phyloP scores from a whole-genome alignment of 1,140 invertebrate genomes.

The Macrostomum lignano region DNA sequence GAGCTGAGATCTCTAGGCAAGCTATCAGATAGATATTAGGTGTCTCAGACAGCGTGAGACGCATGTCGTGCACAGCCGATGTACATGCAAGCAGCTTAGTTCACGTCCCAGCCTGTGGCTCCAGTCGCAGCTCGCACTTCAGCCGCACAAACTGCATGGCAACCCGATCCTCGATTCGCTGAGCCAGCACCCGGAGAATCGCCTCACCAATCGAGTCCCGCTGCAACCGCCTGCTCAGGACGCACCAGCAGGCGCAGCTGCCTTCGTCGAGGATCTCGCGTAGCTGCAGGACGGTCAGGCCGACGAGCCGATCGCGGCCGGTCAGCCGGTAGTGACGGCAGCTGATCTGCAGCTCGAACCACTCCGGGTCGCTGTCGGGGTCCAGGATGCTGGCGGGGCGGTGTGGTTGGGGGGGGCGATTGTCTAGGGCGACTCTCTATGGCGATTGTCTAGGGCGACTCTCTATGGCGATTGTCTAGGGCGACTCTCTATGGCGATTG shows the following conservation, averaged over 20 bases:
- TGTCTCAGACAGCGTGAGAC: too few species aligned
- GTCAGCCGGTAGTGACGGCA: conserved; percentile 3
- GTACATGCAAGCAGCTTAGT: too few species aligned
- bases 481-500: too few species aligned
- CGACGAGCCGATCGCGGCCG: conserved; percentile 3
- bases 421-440: too few species aligned
- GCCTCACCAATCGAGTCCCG: conserved; percentile 1
- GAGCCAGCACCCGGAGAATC: conserved; percentile 3
- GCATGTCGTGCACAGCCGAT: too few species aligned
- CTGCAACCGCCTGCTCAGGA: neutral
- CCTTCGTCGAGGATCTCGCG: conserved; percentile 4
- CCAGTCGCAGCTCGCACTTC: conserved; percentile 4
- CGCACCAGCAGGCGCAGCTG: neutral
- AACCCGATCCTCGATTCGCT: conserved; percentile 2
- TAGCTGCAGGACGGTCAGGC: neutral
- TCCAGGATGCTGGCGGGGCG: neutral
- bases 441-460: too few species aligned
- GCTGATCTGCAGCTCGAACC: conserved; percentile 3
- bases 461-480: too few species aligned
- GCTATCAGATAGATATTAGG: too few species aligned
- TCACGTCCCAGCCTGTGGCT: too few species aligned
- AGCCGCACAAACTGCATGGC: conserved; percentile 4
- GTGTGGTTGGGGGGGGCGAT: too few species aligned
- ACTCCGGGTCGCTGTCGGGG: neutral
- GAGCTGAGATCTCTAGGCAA: too few species aligned